Base-by-base conservation (phyloP, 1,140 invertebrate genomes). In the Holotrichia oblita region DNA sequence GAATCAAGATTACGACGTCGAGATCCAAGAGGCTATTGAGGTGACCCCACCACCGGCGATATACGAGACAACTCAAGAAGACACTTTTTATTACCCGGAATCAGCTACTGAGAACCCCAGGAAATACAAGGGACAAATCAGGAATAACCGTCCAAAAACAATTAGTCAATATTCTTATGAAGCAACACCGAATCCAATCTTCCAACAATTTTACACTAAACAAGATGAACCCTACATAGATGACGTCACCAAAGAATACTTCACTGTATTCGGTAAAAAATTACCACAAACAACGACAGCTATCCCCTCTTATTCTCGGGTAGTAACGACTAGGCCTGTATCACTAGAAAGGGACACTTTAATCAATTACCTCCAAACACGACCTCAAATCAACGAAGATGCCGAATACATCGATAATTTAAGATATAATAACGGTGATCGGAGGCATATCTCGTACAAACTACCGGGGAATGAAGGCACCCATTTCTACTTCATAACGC, bases 401-500 rank as follows among this genome's bases (percentile, higher is more conserved):
- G 91, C 92, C 73, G 93, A 94, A 82, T 92, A 91, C 85, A 89
- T 93, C 17, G 85, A 85, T 0, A 20, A 69, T 69, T 17, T 55
- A 6, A 48, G n/a, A n/a, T 48, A 48, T 3, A 48, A 48, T n/a
- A 48, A n/a, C 7, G 44, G 12, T 17, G 20, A 76, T 55, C 22
- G 24, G 12, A 76, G 91, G 12, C 91, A 91, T 79, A 91, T 93
- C 78, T 91, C 92, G 0, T 94, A 93, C 84, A 86, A 90, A 79
- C 84, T 94, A 34, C 93, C 93, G 0, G 93, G 92, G 0, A 88
- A 90, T 69, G 88, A 90, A 48, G 91, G 89, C 0, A 92, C 92
- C 0, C 93, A 94, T 86, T 93, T 94, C 83, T 94, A 94, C 84
- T 94, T 94, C 87, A 85, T 94, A 44, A 93, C 93, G 48, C 93